These are phyloP conservation scores for Poeciliopsis turrubarensis DNA, from an alignment of 2,113 vertebrate species.

Conservation along the genomic window DNA sequence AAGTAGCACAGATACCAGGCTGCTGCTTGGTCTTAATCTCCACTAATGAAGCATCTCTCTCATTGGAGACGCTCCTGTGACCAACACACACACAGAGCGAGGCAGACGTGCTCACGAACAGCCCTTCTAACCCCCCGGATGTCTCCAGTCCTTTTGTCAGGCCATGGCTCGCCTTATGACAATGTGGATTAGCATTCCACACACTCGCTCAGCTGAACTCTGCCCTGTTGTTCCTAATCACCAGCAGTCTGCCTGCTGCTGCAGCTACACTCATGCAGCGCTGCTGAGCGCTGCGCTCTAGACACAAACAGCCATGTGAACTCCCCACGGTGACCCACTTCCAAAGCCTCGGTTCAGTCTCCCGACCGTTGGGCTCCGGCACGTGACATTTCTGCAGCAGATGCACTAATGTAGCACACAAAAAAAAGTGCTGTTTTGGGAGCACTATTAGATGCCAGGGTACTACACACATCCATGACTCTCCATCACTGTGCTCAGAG, in stretches of 20 bases:
- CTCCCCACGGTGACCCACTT: conserved; percentile 67
- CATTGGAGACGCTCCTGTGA: conserved; percentile 40
- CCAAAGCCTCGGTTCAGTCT: conserved; percentile 37
- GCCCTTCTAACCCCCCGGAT: conserved; percentile 24
- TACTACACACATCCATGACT: conserved; percentile 27
- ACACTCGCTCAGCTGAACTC: conserved; percentile 70
- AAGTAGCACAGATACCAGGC: conserved; percentile 36
- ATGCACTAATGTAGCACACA: conserved; percentile 53
- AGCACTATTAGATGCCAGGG: conserved; percentile 42
- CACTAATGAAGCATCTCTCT: conserved; percentile 64
- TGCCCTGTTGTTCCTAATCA: conserved; percentile 74
- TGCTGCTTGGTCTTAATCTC: conserved; percentile 50
- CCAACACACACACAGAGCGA: conserved; percentile 16
- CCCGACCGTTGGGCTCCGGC: conserved; percentile 33
- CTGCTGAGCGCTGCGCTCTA: conserved; percentile 32
- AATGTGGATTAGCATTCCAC: conserved; percentile 78
- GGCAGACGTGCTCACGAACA: conserved; percentile 25
- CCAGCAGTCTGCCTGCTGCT: conserved; percentile 67
- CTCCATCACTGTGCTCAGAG: conserved; percentile 42
- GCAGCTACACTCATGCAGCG: conserved; percentile 9
- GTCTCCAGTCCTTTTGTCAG: conserved; percentile 52
- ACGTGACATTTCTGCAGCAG: conserved; percentile 57
- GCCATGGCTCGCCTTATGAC: conserved; percentile 61
- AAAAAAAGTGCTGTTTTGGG: conserved; percentile 12
- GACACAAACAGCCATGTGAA: conserved; percentile 54